Base-by-base conservation (phyloP, 2,888 invertebrate species). In the Drosophila atripex region DNA sequence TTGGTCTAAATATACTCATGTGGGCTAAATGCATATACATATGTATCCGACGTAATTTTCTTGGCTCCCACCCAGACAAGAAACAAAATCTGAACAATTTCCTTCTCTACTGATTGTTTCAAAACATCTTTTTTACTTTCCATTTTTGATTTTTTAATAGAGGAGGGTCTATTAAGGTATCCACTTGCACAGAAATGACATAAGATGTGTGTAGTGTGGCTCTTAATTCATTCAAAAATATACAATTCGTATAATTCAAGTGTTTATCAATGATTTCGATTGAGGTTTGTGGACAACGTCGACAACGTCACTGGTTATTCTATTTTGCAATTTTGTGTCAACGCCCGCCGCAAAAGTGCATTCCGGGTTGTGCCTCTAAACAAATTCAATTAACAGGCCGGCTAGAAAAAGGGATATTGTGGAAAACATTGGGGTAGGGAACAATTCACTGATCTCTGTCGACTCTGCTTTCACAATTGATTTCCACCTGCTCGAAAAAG, bases 301-400 rank as follows among this genome's bases (percentile, higher is more conserved):
- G 28, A 5, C 18, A 18, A 28, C 47, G 28, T 41, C 35, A 43
- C 23, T 23, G 38, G n/a, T 45, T 68, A n/a, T 45, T 68, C 54
- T 68, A 55, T 56, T 58, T 39, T 39, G 30, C 30, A 14, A 18
- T 70, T 75, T 53, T 78, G 53, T 61, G 86, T 83, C 80, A 83
- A 79, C 77, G 80, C 76, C 83, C 68, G 45, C 59, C 52, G 63
- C 30, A 52, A 46, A 6, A 52, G 45, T 52, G 45, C 50, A 60
- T 55, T 45, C 6, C 32, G 21, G 30, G n/a, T n/a, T n/a, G n/a
- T n/a, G n/a, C n/a, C n/a, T n/a, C n/a, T n/a, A n/a, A n/a, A n/a
- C n/a, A n/a, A n/a, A n/a, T n/a, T n/a, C n/a, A n/a, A n/a, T n/a
- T n/a, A n/a, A n/a, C n/a, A n/a, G n/a, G n/a, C n/a, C n/a, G n/a